Evolutionary conservation across 2,888 invertebrate species (phyloP).

Genomic region (Mythimna loreyi): DNA sequence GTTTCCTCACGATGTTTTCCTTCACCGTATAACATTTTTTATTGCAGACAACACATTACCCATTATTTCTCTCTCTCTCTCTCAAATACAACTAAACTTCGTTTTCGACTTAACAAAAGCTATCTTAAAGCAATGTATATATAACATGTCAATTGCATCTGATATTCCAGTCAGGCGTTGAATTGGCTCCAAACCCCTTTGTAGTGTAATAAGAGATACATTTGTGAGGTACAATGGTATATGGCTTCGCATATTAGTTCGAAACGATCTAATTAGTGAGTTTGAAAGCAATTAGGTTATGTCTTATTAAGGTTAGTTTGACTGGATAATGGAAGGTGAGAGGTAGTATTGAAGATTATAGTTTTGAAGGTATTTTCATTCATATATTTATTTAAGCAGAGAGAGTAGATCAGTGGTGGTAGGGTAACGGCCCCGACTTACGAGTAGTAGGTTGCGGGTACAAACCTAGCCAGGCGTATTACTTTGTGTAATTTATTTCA

Average conservation of each 20-base stretch:
- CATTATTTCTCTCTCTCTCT: not conserved
- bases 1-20: too few species aligned
- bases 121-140: constrained; percentile 8
- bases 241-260: constrained; percentile 21
- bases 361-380: too few species aligned
- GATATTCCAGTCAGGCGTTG: constrained; percentile 4
- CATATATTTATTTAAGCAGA: too few species aligned
- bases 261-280: constrained; percentile 18
- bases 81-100: not conserved
- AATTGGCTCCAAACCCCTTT: constrained; percentile 17
- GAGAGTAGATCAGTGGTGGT: too few species aligned
- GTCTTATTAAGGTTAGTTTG: not conserved
- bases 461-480: too few species aligned
- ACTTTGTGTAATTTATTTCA: too few species aligned
- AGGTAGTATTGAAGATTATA: not conserved
- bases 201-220: constrained; percentile 26
- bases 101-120: not conserved
- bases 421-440: too few species aligned
- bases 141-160: constrained; percentile 17
- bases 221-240: not conserved
- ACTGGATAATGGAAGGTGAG: not conserved
- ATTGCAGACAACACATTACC: not conserved
- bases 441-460: too few species aligned
- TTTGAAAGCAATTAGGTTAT: constrained; percentile 10
- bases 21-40: not conserved